Evolutionary conservation across 1,140 invertebrate species (phyloP).

Genomic region (Cyclina sinensis): DNA sequence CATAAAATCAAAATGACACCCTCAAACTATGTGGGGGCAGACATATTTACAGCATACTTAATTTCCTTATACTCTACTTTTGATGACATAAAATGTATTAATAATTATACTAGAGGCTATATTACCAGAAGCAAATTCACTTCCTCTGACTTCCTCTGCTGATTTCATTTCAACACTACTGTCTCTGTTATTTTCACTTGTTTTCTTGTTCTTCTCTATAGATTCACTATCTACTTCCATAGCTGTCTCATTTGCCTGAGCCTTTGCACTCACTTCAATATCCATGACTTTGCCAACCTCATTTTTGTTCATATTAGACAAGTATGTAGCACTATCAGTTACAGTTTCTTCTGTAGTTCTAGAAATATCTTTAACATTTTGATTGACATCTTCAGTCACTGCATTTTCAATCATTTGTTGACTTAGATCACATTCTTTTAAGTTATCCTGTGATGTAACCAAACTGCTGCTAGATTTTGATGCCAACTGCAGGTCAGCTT

Average conservation of each 20-base stretch:
- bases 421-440: not conserved
- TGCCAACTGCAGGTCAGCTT: not conserved
- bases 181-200: not conserved
- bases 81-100: too few relatives aligned
- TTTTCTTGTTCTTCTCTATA: not conserved
- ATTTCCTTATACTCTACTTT: too few relatives aligned
- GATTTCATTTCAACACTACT: not conserved
- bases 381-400: not conserved
- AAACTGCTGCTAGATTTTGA: not conserved
- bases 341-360: not conserved
- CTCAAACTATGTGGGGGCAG: too few relatives aligned
- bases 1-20: too few relatives aligned
- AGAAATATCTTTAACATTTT: slow-evolving; percentile 3
- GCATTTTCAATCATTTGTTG: not conserved
- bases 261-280: not conserved
- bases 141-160: not conserved
- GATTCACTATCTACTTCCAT: slow-evolving; percentile 23
- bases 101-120: too few relatives aligned
- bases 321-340: not conserved
- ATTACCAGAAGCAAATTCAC: slow-evolving; percentile 17
- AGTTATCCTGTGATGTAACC: not conserved
- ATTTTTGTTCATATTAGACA: not conserved
- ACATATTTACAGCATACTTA: too few relatives aligned
- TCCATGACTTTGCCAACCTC: not conserved
- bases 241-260: not conserved